Conservation (phyloP, 2,888 invertebrate genomes). For the Escarpia spicata region DNA sequence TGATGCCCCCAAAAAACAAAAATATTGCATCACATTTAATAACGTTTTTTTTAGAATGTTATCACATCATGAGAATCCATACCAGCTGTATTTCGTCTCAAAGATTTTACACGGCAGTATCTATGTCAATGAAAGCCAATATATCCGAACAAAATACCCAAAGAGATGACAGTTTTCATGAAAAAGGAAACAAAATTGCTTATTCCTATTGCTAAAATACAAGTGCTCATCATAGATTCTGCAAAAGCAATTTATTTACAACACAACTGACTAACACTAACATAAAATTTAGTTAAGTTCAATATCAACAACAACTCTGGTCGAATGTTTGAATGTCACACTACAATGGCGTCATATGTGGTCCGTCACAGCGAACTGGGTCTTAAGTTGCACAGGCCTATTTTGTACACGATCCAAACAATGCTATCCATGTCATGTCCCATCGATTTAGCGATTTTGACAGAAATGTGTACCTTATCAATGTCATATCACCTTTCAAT, state of each 20-base stretch:
- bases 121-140: not conserved
- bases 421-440: too few species aligned
- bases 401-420: too few species aligned
- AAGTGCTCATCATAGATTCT: too few species aligned
- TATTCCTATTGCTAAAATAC: too few species aligned
- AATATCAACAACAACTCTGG: not conserved
- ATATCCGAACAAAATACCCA: not conserved
- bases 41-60: not conserved
- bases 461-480: too few species aligned
- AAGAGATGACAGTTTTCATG: not conserved
- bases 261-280: not conserved
- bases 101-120: not conserved
- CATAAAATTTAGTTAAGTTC: not conserved
- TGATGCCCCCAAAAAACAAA: not conserved
- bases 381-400: too few species aligned
- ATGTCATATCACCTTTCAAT: too few species aligned
- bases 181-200: too few species aligned
- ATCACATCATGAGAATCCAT: not conserved
- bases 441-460: too few species aligned
- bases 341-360: not conserved
- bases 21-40: not conserved
- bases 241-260: too few species aligned
- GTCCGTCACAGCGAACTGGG: too few species aligned
- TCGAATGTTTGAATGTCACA: not conserved
- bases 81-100: too few species aligned